These are phyloP conservation scores for Sisor rabdophorus DNA, from an alignment of 2,113 vertebrate species.

Conservation along the genomic window DNA sequence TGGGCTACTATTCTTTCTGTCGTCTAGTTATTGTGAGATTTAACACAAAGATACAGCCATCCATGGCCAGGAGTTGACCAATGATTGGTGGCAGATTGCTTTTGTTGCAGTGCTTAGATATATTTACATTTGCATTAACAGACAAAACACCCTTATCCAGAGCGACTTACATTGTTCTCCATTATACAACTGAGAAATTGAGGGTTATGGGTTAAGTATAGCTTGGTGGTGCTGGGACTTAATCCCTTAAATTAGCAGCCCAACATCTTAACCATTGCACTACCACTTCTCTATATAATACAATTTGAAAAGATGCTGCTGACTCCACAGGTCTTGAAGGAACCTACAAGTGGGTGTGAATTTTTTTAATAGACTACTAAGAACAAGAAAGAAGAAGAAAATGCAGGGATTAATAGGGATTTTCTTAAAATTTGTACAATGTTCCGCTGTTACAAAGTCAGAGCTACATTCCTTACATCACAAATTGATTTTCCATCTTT, in stretches of 20 bases:
- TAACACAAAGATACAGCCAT: neutral
- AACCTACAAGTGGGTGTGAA: neutral
- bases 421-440: neutral
- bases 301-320: neutral
- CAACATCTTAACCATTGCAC: too few relatives aligned
- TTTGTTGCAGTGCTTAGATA: too few relatives aligned
- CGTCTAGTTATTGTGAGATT: neutral
- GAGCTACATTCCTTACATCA: neutral
- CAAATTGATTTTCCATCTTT: conserved; percentile 17
- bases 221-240: too few relatives aligned
- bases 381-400: neutral
- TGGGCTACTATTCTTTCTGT: neutral
- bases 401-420: neutral
- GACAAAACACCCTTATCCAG: too few relatives aligned
- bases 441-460: neutral
- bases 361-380: neutral
- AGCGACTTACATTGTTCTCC: too few relatives aligned
- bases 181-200: too few relatives aligned
- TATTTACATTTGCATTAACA: too few relatives aligned
- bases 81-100: neutral
- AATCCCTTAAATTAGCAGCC: too few relatives aligned
- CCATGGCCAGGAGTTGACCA: neutral
- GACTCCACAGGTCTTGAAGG: neutral
- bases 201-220: too few relatives aligned
- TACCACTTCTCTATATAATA: too few relatives aligned